phyloP scores from a whole-genome alignment of 2,797 vertebrate species.

The Ptychadena robeensis region DNA sequence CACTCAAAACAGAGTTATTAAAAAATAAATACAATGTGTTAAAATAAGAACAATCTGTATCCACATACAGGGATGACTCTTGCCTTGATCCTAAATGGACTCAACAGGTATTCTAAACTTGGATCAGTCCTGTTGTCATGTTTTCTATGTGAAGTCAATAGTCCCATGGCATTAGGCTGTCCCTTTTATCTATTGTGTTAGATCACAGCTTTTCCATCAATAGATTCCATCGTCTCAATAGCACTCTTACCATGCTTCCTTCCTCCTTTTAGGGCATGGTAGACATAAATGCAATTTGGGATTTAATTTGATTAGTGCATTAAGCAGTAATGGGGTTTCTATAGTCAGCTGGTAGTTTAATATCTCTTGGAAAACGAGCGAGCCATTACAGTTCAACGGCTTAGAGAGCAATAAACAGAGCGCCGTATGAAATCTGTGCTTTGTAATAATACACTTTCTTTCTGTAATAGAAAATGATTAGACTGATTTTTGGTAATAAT shows the following conservation, averaged over 20 bases:
- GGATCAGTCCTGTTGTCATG: too few relatives aligned
- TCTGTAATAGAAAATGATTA: neutral
- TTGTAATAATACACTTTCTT: neutral
- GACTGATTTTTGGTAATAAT: neutral
- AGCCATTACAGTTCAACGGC: neutral
- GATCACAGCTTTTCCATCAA: neutral
- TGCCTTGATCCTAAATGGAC: too few relatives aligned
- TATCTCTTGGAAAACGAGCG: neutral
- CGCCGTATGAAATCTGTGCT: neutral
- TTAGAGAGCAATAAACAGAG: neutral
- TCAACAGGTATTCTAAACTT: too few relatives aligned
- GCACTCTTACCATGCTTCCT: neutral
- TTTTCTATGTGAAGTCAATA: too few relatives aligned
- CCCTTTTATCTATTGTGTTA: neutral
- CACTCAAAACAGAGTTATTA: too few relatives aligned
- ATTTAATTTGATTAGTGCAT: neutral
- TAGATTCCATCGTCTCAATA: neutral
- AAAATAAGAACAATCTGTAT: too few relatives aligned
- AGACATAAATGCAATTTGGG: neutral
- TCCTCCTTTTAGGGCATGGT: neutral
- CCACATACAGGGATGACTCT: too few relatives aligned
- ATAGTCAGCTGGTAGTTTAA: neutral
- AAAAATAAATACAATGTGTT: too few relatives aligned
- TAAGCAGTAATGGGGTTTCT: neutral
- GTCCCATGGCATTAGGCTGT: too few relatives aligned